Percentiles rank a stretch among this genome's conserved stretches.
These are phyloP conservation scores for Drosophila emarginata DNA, from an alignment of 2,888 invertebrate species.

Conservation along the genomic window DNA sequence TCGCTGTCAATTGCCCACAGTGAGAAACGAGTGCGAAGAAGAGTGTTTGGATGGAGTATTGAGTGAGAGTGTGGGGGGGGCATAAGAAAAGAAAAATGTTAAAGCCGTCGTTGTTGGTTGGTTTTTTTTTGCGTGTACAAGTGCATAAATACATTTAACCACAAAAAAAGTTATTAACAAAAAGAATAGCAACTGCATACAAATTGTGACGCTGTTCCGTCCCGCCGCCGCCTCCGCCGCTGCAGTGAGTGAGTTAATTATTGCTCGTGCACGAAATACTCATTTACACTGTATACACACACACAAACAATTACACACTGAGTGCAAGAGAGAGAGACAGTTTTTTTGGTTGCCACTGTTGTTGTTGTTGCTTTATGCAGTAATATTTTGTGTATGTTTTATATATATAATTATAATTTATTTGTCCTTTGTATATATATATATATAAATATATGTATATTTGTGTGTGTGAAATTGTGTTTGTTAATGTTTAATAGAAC, in stretches of 20 bases:
- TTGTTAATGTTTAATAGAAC: slow-evolving; percentile 47
- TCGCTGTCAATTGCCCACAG: slow-evolving; percentile 32
- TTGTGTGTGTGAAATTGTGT: slow-evolving; percentile 48
- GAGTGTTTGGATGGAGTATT: slow-evolving; percentile 4
- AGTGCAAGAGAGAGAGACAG: slow-evolving; percentile 43
- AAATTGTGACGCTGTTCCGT: slow-evolving; percentile 14
- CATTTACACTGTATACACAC: slow-evolving; percentile 54
- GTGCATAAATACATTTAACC: slow-evolving; percentile 34
- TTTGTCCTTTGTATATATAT: slow-evolving; percentile 39
- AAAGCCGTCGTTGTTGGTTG: slow-evolving; percentile 16
- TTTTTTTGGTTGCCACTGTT: slow-evolving; percentile 36
- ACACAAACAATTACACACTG: slow-evolving; percentile 26
- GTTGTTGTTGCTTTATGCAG: slow-evolving; percentile 55
- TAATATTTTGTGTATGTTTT: slow-evolving; percentile 49
- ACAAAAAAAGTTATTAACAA: slow-evolving; percentile 19
- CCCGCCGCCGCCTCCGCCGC: slow-evolving; percentile 16
- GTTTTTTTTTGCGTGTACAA: slow-evolving; percentile 36
- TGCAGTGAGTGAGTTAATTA: slow-evolving; percentile 65
- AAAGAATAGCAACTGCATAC: slow-evolving; percentile 11
- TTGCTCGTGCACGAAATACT: slow-evolving; percentile 65
- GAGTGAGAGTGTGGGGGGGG: slow-evolving; percentile 5
- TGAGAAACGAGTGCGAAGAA: slow-evolving; percentile 10
- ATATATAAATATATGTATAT: slow-evolving; percentile 27
- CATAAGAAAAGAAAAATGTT: slow-evolving; percentile 8
- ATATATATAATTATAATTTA: slow-evolving; percentile 44